Evolutionary conservation across 2,888 invertebrate genomes (phyloP).

Genomic region (Apoda limacodes): DNA sequence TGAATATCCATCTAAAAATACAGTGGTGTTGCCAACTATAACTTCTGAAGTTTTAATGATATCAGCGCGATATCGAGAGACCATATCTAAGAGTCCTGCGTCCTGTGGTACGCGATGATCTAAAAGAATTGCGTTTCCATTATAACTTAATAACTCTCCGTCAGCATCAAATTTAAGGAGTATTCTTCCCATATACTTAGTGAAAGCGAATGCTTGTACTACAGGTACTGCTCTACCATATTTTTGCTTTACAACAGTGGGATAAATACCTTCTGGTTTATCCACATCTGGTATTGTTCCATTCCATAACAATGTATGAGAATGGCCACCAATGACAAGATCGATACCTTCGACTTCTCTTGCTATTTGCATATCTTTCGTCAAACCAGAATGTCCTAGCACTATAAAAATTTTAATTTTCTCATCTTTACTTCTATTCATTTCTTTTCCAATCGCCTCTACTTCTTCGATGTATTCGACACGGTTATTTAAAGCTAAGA

Average conservation of each 20-base stretch:
- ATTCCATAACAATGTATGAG: constrained; percentile 89
- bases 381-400: constrained; percentile 89
- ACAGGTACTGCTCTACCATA: constrained; percentile 81
- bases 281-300: constrained; percentile 80
- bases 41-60: constrained; percentile 60
- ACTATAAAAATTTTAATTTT: constrained; percentile 88
- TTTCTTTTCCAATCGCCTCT: constrained; percentile 74
- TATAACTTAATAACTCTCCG: constrained; percentile 75
- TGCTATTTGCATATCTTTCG: constrained; percentile 82
- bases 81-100: constrained; percentile 66
- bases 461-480: constrained; percentile 78
- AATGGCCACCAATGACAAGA: constrained; percentile 91
- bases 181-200: constrained; percentile 92
- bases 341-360: constrained; percentile 81
- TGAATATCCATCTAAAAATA: constrained; percentile 74
- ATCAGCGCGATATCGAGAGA: constrained; percentile 71
- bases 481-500: constrained; percentile 62
- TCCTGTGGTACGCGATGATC: constrained; percentile 76
- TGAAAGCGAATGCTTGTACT: constrained; percentile 91
- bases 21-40: constrained; percentile 76
- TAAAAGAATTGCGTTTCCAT: constrained; percentile 82
- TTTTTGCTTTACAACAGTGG: constrained; percentile 76
- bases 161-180: constrained; percentile 76
- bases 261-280: constrained; percentile 79
- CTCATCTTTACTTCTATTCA: constrained; percentile 66